Conservation (phyloP, 2,797 vertebrate genomes). For the Decapterus maruadsi region DNA sequence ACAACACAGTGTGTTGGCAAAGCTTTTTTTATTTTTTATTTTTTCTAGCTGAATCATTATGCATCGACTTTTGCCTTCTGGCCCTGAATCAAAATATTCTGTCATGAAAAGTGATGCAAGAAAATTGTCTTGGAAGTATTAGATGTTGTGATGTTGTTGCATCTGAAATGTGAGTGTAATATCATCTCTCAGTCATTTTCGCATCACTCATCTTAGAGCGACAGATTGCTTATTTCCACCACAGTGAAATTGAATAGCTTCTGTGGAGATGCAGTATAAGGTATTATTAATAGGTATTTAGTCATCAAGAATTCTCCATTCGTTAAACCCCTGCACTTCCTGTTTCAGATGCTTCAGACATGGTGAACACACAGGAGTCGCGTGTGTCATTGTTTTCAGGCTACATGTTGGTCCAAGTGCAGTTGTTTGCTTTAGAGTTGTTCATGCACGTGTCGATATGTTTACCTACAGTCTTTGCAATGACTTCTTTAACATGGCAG, state of each 20-base stretch:
- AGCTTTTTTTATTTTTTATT: no score
- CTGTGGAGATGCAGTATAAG: neutral
- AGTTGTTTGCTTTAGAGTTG: conserved; percentile 14
- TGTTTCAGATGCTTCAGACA: neutral
- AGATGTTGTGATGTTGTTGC: neutral
- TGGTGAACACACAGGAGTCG: neutral
- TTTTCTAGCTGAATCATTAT: neutral
- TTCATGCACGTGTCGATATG: neutral
- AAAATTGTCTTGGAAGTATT: neutral
- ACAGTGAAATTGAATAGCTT: neutral
- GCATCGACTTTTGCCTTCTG: neutral
- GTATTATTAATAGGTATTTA: no score
- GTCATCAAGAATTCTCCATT: neutral
- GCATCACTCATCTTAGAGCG: neutral
- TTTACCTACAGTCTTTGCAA: neutral
- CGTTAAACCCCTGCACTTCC: neutral
- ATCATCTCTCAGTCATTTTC: neutral
- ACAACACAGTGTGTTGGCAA: neutral
- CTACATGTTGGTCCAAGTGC: neutral
- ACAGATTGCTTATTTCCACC: neutral
- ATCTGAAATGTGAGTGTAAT: conserved; percentile 1
- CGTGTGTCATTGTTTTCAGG: neutral
- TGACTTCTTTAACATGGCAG: neutral
- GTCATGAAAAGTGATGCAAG: neutral
- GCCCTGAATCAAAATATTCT: neutral